Base-by-base conservation (phyloP, 2,113 vertebrate genomes). In the Pedionomus torquatus region DNA sequence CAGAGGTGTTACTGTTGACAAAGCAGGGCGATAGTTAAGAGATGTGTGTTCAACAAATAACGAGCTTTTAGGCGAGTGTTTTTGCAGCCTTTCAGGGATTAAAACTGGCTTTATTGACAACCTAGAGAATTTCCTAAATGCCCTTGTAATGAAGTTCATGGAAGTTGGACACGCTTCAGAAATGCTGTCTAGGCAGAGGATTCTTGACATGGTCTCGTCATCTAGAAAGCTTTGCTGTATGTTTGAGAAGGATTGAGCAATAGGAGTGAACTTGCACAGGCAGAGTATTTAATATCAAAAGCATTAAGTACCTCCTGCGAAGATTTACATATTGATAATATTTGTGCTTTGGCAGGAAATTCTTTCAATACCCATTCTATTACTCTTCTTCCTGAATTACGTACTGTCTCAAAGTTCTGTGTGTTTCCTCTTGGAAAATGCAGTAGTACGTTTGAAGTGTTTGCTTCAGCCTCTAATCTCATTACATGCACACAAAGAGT, bases 321-420 rank as follows among this genome's bases (percentile, higher is more conserved):
- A 96, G 95, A 95, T 93, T 94, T 97, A 87, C 96, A 91, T 97
- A 95, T 97, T 94, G 97, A 94, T 96, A 95, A 76, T 97, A 84
- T 71, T 97, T 96, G 86, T 95, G 43, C 94, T 83, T 95, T 91
- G 94, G 57, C 96, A 97, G 91, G 94, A 97, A 97, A 97, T 97
- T 95, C 96, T 95, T 97, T 95, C 95, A 95, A 95, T 97, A 61
- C 89, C 83, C 89, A 76, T 95, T 96, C 96, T 90, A 82, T 95
- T 95, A 96, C 86, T 96, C 90, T 83, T 92, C 95, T 95, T 97
- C 97, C 93, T 95, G 96, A 91, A 76, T 97, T 95, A 92, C 52
- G 24, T 95, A 90, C 87, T 0, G 74, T 95, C 95, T 97, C 92
- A 71, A 81, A 92, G 94, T 81, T 95, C 72, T 61, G 72, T 1